Base-by-base conservation (phyloP, 2,113 vertebrate genomes). In the Siphamia tubifer region DNA sequence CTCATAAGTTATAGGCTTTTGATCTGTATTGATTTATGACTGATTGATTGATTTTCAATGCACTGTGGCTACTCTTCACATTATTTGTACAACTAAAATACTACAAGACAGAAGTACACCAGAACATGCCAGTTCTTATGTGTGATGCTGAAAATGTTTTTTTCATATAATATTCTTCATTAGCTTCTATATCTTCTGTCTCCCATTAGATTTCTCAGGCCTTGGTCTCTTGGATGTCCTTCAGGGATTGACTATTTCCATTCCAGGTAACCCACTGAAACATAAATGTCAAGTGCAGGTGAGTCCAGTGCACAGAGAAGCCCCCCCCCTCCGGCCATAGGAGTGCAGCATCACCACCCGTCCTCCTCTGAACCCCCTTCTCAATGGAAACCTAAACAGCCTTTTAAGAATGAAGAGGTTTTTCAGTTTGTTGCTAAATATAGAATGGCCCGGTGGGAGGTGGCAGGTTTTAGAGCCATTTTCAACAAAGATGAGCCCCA, bases 381-480 rank as follows among this genome's bases (percentile, higher is more conserved):
- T 87, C 77, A 86, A 84, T 90, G 84, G 85, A 91, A 91, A 92
- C 58, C 74, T 86, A 89, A 90, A 90, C 76, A 87, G 69, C 77
- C 81, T 92, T 91, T 91, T 90, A 91, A 92, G 87, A 93, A 91
- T 92, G 87, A 92, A 82, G 79, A 89, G 81, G 60, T 77, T 89
- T 92, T 89, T 89, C 83, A 90, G 90, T 88, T 89, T 91, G 89
- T 90, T 90, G 80, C 92, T 93, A 93, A 92, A 93, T 92, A 91
- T 94, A 94, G 92, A 44, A 45, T 77, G 52, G 67, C 74, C 81
- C 61, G 30, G 82, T 84, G 81, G 85, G 86, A 89, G 85, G 79
- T 54, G 63, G 82, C 77, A 85, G 79, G 84, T 85, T 89, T 74
- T 67, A 48, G 79, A 90, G 91, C 90, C 91, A 91, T 87, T 90